Conservation (phyloP, 2,113 vertebrate genomes). For the Centropristis striata region DNA sequence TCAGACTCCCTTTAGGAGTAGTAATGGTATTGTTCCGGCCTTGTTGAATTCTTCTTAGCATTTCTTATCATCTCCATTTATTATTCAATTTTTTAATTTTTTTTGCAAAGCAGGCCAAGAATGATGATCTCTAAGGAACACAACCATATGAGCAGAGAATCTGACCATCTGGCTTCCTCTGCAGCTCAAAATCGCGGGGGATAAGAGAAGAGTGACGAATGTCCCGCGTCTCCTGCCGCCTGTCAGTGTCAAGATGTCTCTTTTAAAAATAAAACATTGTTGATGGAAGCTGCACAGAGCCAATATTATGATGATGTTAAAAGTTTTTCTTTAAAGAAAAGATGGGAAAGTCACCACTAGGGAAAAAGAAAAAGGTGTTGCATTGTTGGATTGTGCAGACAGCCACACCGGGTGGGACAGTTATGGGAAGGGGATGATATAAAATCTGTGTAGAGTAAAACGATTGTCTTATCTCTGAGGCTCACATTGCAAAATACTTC, state of each 20-base stretch:
- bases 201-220: conserved; percentile 56
- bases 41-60: conserved; percentile 15
- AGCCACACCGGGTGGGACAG: conserved; percentile 37
- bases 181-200: conserved; percentile 55
- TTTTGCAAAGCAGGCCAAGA: conserved; percentile 31
- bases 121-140: conserved; percentile 62
- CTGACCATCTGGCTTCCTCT: conserved; percentile 78
- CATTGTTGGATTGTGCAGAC: conserved; percentile 34
- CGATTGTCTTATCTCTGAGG: conserved; percentile 53
- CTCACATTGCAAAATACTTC: conserved; percentile 20
- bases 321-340: conserved; percentile 3
- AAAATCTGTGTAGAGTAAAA: conserved; percentile 31
- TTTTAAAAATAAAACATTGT: conserved; percentile 74
- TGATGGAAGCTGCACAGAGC: conserved; percentile 33
- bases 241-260: conserved; percentile 73
- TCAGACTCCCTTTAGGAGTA: not conserved
- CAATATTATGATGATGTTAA: conserved; percentile 9
- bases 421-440: conserved; percentile 23
- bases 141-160: conserved; percentile 74
- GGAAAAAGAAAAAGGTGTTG: conserved; percentile 23
- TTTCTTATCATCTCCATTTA: conserved; percentile 27
- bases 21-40: not conserved
- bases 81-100: not conserved
- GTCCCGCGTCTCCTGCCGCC: conserved; percentile 66
- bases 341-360: conserved; percentile 8